phyloP scores from a whole-genome alignment of 92 coral and sea anemone genomes.

The Phenganax stokvisi region DNA sequence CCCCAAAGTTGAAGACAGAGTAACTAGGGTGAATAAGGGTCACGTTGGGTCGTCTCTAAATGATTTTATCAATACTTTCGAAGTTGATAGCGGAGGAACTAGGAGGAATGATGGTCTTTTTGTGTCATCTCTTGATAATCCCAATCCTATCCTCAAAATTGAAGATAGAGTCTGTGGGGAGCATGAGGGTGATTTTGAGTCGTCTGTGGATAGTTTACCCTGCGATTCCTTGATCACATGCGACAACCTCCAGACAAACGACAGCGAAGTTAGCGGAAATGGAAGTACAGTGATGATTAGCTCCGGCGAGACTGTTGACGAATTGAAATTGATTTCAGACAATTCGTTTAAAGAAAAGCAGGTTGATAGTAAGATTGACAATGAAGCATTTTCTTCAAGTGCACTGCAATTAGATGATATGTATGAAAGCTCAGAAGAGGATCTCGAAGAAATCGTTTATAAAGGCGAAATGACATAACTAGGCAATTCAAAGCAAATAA shows the following conservation, averaged over 20 bases:
- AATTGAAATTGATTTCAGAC: not conserved
- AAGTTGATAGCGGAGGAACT: too few relatives aligned
- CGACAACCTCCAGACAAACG: not conserved
- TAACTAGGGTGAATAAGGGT: too few relatives aligned
- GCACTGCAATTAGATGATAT: not conserved
- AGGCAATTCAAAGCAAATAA: not conserved
- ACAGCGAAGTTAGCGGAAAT: not conserved
- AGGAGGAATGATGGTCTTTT: too few relatives aligned
- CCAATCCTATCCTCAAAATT: too few relatives aligned
- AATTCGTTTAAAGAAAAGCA: not conserved
- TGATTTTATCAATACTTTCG: too few relatives aligned
- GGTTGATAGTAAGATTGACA: not conserved
- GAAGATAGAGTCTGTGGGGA: too few relatives aligned
- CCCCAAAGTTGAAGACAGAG: too few relatives aligned
- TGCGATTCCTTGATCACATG: not conserved
- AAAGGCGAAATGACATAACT: not conserved
- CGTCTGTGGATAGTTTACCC: not conserved
- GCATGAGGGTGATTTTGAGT: not conserved
- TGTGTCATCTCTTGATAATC: too few relatives aligned
- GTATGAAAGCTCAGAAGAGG: conserved; percentile 29
- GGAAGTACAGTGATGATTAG: not conserved
- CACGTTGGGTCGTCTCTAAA: too few relatives aligned
- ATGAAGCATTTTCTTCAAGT: not conserved
- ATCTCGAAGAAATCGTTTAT: conserved; percentile 26
- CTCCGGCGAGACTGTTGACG: not conserved